These are phyloP conservation scores for Prunella himalayana DNA, from an alignment of 2,113 vertebrate species.

Conservation along the genomic window DNA sequence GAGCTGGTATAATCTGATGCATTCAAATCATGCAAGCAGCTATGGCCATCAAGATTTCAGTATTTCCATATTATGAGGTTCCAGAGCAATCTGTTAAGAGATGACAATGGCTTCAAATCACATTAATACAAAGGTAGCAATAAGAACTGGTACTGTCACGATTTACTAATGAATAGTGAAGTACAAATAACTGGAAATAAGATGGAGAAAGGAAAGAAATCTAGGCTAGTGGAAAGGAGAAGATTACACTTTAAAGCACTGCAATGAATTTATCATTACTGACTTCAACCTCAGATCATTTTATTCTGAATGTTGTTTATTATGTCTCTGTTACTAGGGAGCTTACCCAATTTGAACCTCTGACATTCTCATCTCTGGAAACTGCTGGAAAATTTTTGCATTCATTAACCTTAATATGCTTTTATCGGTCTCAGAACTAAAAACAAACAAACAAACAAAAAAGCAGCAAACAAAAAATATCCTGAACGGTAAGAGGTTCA, in stretches of 20 bases:
- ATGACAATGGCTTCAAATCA: background rate
- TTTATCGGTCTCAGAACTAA: conserved; percentile 13
- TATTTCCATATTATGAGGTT: background rate
- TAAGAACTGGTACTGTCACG: background rate
- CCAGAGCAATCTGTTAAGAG: background rate
- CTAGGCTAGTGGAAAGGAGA: background rate
- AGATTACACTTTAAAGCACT: background rate
- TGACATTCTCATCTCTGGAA: conserved; percentile 35
- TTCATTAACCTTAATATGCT: conserved; percentile 50
- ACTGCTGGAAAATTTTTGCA: conserved; percentile 25
- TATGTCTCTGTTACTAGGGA: conserved; percentile 21
- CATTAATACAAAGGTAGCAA: background rate
- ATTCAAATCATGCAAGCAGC: background rate
- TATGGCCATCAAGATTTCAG: background rate
- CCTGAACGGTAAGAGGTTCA: background rate
- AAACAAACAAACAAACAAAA: conserved; percentile 19
- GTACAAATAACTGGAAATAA: background rate
- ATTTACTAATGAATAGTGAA: background rate
- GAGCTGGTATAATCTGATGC: background rate
- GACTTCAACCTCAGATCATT: background rate
- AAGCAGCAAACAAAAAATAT: background rate
- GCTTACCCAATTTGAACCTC: background rate
- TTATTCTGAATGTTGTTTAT: conserved; percentile 26
- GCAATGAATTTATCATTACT: conserved; percentile 18
- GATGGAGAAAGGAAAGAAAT: background rate